Evolutionary conservation across 2,797 vertebrate genomes (phyloP).

Genomic region (Sylvilagus floridanus): DNA sequence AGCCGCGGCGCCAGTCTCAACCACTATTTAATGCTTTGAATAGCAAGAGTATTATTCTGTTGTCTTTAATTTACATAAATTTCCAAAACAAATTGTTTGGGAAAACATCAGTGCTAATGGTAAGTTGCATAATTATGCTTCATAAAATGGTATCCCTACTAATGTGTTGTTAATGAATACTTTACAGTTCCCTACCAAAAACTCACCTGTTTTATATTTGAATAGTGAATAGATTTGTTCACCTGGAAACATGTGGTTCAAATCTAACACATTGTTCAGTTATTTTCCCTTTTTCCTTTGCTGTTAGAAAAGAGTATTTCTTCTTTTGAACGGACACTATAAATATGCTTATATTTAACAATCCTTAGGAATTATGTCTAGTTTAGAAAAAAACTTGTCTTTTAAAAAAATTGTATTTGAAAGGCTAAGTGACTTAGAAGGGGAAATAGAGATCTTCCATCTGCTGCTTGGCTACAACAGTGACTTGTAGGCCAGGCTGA

Average conservation of each 20-base stretch:
- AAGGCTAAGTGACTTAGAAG: too few relatives aligned
- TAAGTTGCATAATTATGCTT: constrained; percentile 81
- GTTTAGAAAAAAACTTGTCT: constrained; percentile 31
- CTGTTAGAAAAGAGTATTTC: constrained; percentile 75
- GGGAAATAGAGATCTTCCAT: too few relatives aligned
- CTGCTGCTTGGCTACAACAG: too few relatives aligned
- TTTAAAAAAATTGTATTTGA: too few relatives aligned
- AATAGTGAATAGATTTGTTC: constrained; percentile 69
- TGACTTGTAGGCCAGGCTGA: too few relatives aligned
- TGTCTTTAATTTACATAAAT: constrained; percentile 86
- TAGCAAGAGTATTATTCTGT: constrained; percentile 84
- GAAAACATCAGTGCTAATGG: constrained; percentile 69
- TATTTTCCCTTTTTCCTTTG: constrained; percentile 74
- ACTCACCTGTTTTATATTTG: constrained; percentile 73
- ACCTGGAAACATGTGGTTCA: constrained; percentile 76
- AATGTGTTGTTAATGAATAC: constrained; percentile 59
- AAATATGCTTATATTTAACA: constrained; percentile 87
- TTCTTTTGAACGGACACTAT: constrained; percentile 82
- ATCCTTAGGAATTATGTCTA: constrained; percentile 84
- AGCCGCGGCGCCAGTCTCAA: constrained; percentile 7
- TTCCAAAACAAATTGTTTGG: constrained; percentile 86
- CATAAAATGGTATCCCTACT: constrained; percentile 80
- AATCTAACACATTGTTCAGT: constrained; percentile 72
- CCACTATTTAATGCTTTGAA: constrained; percentile 85
- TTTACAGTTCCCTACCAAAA: constrained; percentile 74